Evolutionary conservation across 1,140 invertebrate species (phyloP), one percentile per base, ranked within the genome.

Genomic region (Sycophaga agraensis): DNA sequence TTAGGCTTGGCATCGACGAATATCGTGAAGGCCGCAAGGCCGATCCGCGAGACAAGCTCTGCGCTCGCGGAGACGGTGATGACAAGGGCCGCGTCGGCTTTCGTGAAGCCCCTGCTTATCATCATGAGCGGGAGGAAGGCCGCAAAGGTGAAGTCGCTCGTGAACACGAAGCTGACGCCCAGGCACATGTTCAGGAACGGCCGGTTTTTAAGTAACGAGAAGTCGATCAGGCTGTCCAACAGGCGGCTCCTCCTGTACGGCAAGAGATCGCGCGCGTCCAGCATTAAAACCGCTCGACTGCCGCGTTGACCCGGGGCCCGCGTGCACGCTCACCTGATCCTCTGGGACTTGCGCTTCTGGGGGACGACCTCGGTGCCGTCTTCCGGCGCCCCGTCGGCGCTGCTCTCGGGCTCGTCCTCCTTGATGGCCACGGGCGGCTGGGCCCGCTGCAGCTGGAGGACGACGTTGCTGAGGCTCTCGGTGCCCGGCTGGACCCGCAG

Each of bases 121-220:
- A 81, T 79, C 66, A 78, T 76, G 53, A 81, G 14, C n/a, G 79
- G 77, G 19, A 81, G 55, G 12, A 81, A 54, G 22, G 69, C 71
- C 0, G 62, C 53, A n/a, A 79, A 80, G 7, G 70, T 78, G 26
- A 58, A 76, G 56, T 81, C 79, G 43, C 76, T 73, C 2, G 70
- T 69, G 8, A 70, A 69, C 4, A 77, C 72, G 11, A 79, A 74
- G 59, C 71, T 78, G 11, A 76, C 68, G 2, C 78, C 79, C 0
- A 76, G 34, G 26, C 74, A 76, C 31, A 73, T 70, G 22, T 75
- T 78, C 16, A 80, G 39, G 43, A 79, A 81, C 6, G 65, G 42
- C 0, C 63, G 66, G 40, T 74, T 68, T 40, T 74, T 76, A 9
- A 81, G 48, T 40, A 80, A 34, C 2, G 71, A 70, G 8, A 73